Conservation (phyloP, 2,888 invertebrate genomes). For the Xylophagus ater region DNA sequence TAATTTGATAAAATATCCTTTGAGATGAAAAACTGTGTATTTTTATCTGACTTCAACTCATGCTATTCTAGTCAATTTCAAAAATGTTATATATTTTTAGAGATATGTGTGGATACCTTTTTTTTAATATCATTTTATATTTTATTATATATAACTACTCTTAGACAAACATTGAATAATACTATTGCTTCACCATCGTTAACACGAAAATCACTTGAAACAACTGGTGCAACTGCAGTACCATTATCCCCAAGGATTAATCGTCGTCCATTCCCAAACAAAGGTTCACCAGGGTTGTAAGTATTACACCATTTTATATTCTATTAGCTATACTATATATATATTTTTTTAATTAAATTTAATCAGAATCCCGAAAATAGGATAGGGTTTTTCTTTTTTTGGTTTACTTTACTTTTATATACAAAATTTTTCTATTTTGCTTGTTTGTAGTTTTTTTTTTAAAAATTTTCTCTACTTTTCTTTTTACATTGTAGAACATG, state of each 20-base stretch:
- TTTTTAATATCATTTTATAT: not conserved
- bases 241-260: constrained; percentile 26
- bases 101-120: not conserved
- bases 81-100: not conserved
- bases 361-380: too few relatives aligned
- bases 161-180: constrained; percentile 22
- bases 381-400: too few relatives aligned
- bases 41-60: not conserved
- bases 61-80: not conserved
- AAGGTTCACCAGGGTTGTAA: constrained; percentile 30
- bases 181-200: constrained; percentile 24
- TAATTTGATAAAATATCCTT: not conserved
- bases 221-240: constrained; percentile 17
- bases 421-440: too few relatives aligned
- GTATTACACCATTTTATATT: constrained; percentile 19
- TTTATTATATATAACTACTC: not conserved
- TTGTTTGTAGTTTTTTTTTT: too few relatives aligned
- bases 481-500: too few relatives aligned
- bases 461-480: too few relatives aligned
- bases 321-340: not conserved
- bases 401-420: too few relatives aligned
- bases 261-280: constrained; percentile 24
- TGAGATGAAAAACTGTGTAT: not conserved
- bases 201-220: constrained; percentile 22
- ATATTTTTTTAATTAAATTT: too few relatives aligned